These are phyloP conservation scores for Hippocampus guttulatus DNA, from an alignment of 2,113 vertebrate species.

Conservation along the genomic window DNA sequence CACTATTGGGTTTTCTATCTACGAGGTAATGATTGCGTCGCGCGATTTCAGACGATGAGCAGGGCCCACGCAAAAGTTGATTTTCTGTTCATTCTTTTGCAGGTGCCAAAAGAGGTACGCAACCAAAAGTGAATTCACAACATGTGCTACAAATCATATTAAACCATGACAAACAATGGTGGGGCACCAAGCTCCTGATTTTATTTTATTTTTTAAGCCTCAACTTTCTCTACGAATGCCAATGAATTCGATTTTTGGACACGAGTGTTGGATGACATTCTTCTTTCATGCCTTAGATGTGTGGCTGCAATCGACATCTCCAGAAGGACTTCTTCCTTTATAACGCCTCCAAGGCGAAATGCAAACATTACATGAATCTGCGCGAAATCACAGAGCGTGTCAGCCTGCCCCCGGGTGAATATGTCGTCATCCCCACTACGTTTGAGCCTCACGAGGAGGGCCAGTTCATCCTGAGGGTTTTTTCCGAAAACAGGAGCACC, in stretches of 20 bases:
- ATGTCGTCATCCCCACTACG: constrained; percentile 88
- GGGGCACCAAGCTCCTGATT: too few relatives aligned
- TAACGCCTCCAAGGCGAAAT: constrained; percentile 88
- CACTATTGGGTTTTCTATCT: constrained; percentile 95
- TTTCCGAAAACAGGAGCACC: constrained; percentile 90
- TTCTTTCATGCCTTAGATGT: constrained; percentile 71
- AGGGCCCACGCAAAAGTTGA: not conserved
- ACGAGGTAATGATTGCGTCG: constrained; percentile 75
- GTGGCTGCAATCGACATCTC: constrained; percentile 83
- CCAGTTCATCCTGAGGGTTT: constrained; percentile 94
- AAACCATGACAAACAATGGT: not conserved
- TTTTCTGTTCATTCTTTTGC: constrained; percentile 23
- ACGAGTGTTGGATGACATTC: not conserved
- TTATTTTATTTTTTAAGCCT: not conserved
- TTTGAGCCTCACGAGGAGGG: constrained; percentile 89
- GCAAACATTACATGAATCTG: constrained; percentile 91
- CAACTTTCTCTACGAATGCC: not conserved
- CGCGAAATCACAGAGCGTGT: constrained; percentile 90
- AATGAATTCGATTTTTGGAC: not conserved
- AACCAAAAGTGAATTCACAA: not conserved
- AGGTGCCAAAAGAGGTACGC: constrained; percentile 89
- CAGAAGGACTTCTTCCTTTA: constrained; percentile 96
- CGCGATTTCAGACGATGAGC: not conserved
- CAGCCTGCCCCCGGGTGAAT: constrained; percentile 88
- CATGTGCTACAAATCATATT: not conserved